Conservation (phyloP, 2,797 vertebrate genomes). For the Hypotaenidia philippensis region DNA sequence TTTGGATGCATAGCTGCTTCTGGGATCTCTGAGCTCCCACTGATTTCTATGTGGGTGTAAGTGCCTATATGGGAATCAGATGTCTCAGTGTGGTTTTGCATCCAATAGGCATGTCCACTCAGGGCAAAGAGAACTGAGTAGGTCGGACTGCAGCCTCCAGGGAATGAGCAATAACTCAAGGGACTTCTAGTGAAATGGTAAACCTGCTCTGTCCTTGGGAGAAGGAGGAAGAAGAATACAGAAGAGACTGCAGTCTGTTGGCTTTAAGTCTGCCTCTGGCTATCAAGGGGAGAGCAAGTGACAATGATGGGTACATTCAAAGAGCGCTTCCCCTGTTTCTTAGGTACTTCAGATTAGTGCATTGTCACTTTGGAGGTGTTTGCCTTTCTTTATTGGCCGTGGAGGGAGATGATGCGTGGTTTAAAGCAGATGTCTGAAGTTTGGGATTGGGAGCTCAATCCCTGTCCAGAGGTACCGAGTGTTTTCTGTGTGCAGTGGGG, state of each 20-base stretch:
- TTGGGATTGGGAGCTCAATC: not conserved
- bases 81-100: not conserved
- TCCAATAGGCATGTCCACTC: not conserved
- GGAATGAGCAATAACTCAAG: not conserved
- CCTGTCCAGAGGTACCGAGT: not conserved
- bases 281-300: fast-evolving
- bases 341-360: not conserved
- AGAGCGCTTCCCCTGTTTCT: not conserved
- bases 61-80: not conserved
- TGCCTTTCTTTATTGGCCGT: not conserved
- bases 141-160: not conserved
- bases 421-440: not conserved
- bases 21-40: not conserved
- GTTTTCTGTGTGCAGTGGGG: not conserved
- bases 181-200: not conserved
- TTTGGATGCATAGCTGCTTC: not conserved
- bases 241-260: fast-evolving
- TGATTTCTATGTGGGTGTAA: not conserved
- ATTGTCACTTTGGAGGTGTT: not conserved
- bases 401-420: not conserved
- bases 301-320: not conserved
- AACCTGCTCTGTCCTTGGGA: not conserved
- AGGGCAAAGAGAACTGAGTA: not conserved
- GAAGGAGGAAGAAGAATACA: not conserved
- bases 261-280: not conserved